These are phyloP conservation scores for Heliconius aoede DNA, from an alignment of 2,888 invertebrate species.

Conservation along the genomic window DNA sequence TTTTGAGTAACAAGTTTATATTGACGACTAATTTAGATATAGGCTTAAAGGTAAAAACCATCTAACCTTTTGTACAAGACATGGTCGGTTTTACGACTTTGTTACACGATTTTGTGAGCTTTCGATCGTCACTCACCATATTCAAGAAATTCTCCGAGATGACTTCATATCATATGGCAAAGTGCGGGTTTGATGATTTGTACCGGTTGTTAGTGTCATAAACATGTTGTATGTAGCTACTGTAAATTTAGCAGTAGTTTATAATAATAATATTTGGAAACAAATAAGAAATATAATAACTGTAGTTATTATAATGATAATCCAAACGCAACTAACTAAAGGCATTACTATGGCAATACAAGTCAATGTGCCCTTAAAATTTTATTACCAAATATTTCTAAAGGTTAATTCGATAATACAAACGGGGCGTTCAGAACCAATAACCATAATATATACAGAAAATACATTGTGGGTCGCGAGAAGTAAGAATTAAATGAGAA, in stretches of 20 bases:
- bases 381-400: constrained; percentile 16
- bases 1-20: constrained; percentile 10
- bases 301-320: neutral
- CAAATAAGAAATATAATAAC: no score
- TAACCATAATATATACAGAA: constrained; percentile 55
- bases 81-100: constrained; percentile 1
- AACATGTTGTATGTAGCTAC: no score
- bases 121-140: neutral
- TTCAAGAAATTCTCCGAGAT: neutral
- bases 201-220: neutral
- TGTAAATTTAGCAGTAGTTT: no score
- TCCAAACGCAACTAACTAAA: neutral
- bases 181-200: neutral
- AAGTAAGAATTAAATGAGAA: constrained; percentile 81
- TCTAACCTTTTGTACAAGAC: neutral
- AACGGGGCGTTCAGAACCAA: constrained; percentile 31
- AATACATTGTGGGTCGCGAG: constrained; percentile 71
- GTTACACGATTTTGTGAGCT: constrained; percentile 7
- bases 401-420: constrained; percentile 16
- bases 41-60: constrained; percentile 9
- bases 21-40: constrained; percentile 19
- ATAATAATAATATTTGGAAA: no score
- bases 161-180: neutral
- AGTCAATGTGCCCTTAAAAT: neutral
- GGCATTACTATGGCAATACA: neutral